Evolutionary conservation across 2,888 invertebrate genomes (phyloP), one percentile per base, ranked within the genome.

Genomic region (Drosophila nigricruria): DNA sequence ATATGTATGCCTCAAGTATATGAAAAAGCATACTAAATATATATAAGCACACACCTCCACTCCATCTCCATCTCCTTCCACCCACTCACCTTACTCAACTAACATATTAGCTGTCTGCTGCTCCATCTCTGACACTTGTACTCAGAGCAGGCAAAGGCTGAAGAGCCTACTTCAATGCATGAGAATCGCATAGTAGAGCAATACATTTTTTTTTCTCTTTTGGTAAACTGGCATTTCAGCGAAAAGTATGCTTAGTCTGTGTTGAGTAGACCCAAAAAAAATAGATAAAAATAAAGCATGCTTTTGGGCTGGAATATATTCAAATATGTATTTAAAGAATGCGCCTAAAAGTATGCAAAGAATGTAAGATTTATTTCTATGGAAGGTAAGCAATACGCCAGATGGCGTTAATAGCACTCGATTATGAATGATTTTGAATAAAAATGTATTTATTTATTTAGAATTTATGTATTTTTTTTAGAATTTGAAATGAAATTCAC

Each of bases 311-410:
- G 0, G 2, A 9, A n/a, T 9, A 12, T 0, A 12, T 20, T 54
- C 4, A 4, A n/a, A 5, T 2, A 5, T 10, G 30, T 23, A 30
- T 30, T 30, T 23, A 18, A 8, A 23, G 0, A 0, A 5, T 2
- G 32, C 9, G n/a, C 52, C 18, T 10, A 18, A 61, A 58, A 66
- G 32, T 61, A 47, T 66, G 73, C 73, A 53, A 47, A 18, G 5
- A 0, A 30, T 12, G 30, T 18, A 6, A 30, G 16, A 1, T 27
- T 16, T 16, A n/a, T 16, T 25, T 3, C 8, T 1, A 10, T 12
- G 1, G 1, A 5, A 12, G 42, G 25, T 25, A 12, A 42, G 27
- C 3, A n/a, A 9, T 40, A n/a, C 70, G 50, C 38, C 36, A 70
- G 70, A 27, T 56, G 54, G 54, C 70, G 54, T 5, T 16, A 43